A percentile compares a stretch with the other conserved stretches of the same genome.
These are phyloP conservation scores for Drosophila melanica DNA, from an alignment of 1,140 invertebrate species.

Conservation along the genomic window DNA sequence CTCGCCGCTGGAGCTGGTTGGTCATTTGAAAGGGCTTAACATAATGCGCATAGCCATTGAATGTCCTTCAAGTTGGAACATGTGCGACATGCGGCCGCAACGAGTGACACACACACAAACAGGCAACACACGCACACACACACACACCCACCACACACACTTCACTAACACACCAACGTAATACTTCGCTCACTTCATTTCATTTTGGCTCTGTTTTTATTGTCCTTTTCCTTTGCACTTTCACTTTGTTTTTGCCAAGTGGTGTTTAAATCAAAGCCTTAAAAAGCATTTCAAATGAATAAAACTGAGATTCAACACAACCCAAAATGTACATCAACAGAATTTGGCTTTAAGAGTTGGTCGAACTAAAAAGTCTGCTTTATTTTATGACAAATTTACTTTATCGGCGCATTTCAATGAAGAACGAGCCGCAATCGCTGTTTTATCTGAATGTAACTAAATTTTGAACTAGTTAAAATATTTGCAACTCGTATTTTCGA, in stretches of 20 bases:
- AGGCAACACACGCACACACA: conserved; percentile 8
- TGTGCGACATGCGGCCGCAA: conserved; percentile 44
- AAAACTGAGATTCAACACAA: conserved; percentile 57
- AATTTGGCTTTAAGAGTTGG: conserved; percentile 16
- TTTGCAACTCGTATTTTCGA: conserved; percentile 14
- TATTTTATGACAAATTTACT: no score
- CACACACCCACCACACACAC: conserved; percentile 10
- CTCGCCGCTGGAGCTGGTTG: conserved; percentile 38
- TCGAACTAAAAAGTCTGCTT: background rate
- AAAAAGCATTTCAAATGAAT: conserved; percentile 64
- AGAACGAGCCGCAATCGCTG: background rate
- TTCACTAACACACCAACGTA: conserved; percentile 8
- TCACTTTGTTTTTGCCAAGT: conserved; percentile 41
- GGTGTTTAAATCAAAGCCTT: conserved; percentile 64
- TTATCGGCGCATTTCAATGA: no score
- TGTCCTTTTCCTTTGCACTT: conserved; percentile 22
- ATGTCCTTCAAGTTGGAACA: conserved; percentile 54
- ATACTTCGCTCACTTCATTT: background rate
- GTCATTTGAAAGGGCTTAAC: conserved; percentile 61
- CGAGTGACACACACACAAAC: conserved; percentile 38
- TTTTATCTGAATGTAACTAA: background rate
- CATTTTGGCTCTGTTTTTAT: conserved; percentile 5
- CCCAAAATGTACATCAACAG: conserved; percentile 2
- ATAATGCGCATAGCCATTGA: conserved; percentile 50
- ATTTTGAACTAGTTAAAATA: conserved; percentile 12